Conservation (phyloP, 2,888 invertebrate genomes). For the Acleris literana region DNA sequence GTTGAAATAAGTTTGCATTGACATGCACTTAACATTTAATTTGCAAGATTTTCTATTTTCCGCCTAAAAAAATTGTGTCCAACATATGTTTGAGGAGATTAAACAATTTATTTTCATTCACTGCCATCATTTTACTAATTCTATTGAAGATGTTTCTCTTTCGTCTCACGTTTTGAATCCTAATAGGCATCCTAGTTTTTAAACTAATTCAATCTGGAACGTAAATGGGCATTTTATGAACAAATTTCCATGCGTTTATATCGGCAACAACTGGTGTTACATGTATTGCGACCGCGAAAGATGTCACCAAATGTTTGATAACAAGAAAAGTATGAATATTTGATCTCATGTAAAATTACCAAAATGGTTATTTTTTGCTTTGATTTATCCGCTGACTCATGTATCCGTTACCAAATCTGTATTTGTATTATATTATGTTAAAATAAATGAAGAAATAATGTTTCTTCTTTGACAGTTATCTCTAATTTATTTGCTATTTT, state of each 20-base stretch:
- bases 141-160: constrained; percentile 13
- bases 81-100: constrained; percentile 18
- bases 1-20: too few species aligned
- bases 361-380: constrained; percentile 57
- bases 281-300: neutral
- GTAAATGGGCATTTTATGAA: neutral
- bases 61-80: neutral
- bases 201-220: neutral
- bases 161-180: neutral
- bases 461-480: neutral
- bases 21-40: too few species aligned
- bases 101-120: constrained; percentile 54
- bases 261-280: neutral
- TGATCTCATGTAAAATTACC: constrained; percentile 74
- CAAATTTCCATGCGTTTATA: neutral
- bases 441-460: constrained; percentile 8
- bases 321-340: constrained; percentile 38
- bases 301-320: neutral
- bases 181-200: neutral
- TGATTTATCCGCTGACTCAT: constrained; percentile 11
- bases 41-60: too few species aligned
- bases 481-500: neutral
- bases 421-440: constrained; percentile 3
- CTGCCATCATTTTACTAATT: constrained; percentile 69
- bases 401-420: constrained; percentile 57